A percentile compares a stretch with the other conserved stretches of the same genome.
Conservation (phyloP, 1,140 invertebrate species). For the Ceratina australensis region DNA sequence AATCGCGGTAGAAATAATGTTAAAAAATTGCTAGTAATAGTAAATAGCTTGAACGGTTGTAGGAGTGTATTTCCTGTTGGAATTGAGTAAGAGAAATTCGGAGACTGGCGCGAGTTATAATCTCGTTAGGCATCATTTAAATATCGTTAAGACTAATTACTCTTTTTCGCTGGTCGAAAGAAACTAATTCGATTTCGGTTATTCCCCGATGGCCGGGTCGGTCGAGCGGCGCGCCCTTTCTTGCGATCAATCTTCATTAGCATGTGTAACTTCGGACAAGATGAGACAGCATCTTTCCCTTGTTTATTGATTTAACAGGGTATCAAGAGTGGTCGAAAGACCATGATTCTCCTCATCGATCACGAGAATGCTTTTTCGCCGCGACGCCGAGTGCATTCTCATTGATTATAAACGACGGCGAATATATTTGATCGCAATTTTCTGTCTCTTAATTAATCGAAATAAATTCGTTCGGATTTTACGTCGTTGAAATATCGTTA, state of each 20-base stretch:
- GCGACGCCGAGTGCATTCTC: too few species aligned
- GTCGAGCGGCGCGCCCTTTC: not conserved
- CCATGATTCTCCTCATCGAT: not conserved
- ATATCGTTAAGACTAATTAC: slow-evolving; percentile 10
- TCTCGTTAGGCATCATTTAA: slow-evolving; percentile 12
- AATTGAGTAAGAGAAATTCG: not conserved
- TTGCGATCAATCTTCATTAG: slow-evolving; percentile 40
- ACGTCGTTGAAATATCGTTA: too few species aligned
- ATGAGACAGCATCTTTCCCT: slow-evolving; percentile 1
- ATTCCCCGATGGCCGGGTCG: not conserved
- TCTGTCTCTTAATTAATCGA: too few species aligned
- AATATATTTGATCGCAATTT: too few species aligned
- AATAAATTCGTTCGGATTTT: too few species aligned
- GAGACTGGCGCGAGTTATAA: not conserved
- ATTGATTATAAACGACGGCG: too few species aligned
- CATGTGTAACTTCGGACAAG: not conserved
- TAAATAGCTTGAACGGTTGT: too few species aligned
- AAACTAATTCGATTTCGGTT: slow-evolving; percentile 24
- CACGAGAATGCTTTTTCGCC: too few species aligned
- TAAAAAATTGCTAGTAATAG: too few species aligned
- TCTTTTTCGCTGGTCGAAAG: not conserved
- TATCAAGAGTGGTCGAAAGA: not conserved
- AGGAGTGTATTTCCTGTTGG: too few species aligned
- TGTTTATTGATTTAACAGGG: not conserved
- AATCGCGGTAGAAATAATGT: too few species aligned